phyloP scores from a whole-genome alignment of 1,140 invertebrate genomes.

The Lepidurus apus region DNA sequence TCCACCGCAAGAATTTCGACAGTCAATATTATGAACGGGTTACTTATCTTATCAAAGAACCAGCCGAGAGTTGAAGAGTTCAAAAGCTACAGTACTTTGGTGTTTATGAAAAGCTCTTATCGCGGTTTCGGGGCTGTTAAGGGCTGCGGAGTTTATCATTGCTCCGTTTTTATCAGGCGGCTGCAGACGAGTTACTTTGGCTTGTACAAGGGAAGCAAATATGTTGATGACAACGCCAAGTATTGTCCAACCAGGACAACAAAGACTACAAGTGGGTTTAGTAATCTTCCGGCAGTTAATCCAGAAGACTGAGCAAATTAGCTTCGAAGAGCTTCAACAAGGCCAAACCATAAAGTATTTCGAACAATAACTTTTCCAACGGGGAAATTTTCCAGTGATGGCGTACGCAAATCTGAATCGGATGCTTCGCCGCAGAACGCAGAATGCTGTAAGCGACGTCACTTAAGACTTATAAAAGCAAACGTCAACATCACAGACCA shows the following conservation, averaged over 20 bases:
- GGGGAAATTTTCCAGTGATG: not conserved
- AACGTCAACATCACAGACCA: slow-evolving; percentile 1
- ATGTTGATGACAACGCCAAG: not conserved
- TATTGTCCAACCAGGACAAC: not conserved
- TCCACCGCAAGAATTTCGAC: not conserved
- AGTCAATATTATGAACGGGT: slow-evolving; percentile 15
- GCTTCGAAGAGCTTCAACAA: too few species aligned
- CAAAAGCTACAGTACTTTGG: not conserved
- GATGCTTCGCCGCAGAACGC: not conserved
- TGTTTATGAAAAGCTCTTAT: slow-evolving; percentile 5
- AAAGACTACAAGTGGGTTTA: too few species aligned
- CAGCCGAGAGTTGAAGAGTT: slow-evolving; percentile 14
- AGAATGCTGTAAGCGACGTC: not conserved
- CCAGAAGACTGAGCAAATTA: too few species aligned
- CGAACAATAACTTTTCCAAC: too few species aligned
- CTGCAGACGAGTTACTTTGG: not conserved
- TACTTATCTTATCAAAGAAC: slow-evolving; percentile 2
- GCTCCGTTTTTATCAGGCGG: not conserved
- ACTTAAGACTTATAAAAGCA: not conserved
- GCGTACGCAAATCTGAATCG: not conserved
- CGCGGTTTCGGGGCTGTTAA: slow-evolving; percentile 3
- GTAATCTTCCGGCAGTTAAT: too few species aligned
- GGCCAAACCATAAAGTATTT: too few species aligned
- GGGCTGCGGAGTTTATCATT: not conserved
- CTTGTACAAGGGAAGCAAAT: not conserved